Conservation (phyloP, 2,113 vertebrate species). For the Prolemur simus region DNA sequence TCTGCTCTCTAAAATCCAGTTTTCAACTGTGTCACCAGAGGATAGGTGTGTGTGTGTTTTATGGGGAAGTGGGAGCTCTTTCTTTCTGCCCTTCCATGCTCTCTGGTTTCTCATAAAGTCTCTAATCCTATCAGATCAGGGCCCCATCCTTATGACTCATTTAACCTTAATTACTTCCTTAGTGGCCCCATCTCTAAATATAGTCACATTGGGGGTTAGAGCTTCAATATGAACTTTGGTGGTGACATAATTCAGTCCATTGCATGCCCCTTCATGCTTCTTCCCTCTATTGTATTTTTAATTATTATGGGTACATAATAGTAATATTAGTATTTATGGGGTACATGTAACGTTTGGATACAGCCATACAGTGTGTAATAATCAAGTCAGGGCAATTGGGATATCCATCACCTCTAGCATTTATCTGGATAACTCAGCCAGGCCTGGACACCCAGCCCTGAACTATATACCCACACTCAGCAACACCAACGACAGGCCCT, state of each 20-base stretch:
- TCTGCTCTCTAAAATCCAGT: neutral
- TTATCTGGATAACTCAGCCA: neutral
- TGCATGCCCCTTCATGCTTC: neutral
- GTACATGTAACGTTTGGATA: too few species aligned
- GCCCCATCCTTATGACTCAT: neutral
- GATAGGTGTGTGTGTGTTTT: neutral
- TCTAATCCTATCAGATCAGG: neutral
- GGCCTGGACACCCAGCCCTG: neutral
- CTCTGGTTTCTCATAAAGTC: neutral
- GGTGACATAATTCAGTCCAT: neutral
- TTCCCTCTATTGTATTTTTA: neutral
- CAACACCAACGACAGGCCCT: neutral
- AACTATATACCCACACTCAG: neutral
- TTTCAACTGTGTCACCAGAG: neutral
- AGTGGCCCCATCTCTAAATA: neutral
- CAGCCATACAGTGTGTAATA: too few species aligned
- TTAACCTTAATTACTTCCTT: neutral
- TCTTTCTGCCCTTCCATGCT: neutral
- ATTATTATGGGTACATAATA: too few species aligned
- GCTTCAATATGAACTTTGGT: neutral
- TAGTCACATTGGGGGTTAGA: neutral
- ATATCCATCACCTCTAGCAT: too few species aligned
- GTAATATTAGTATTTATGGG: too few species aligned
- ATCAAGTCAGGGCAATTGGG: too few species aligned
- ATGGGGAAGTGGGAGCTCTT: neutral